Evolutionary conservation across 2,888 invertebrate species (phyloP), one percentile per base, ranked within the genome.

Genomic region (Tridacna crocea): DNA sequence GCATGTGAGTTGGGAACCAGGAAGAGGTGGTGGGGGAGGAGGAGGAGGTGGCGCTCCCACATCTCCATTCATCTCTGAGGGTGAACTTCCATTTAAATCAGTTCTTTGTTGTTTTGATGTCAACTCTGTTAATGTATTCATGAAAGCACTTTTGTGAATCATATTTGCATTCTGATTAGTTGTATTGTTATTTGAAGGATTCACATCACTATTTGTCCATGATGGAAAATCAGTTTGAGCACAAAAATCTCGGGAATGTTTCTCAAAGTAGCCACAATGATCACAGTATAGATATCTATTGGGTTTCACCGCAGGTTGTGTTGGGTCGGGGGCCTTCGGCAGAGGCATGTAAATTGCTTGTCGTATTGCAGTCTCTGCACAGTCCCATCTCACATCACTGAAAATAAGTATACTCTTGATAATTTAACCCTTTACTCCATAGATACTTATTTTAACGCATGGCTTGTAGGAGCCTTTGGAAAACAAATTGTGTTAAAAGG

Each of bases 11-110:
- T 60, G 94, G 95, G 63, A 94, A 95, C 75, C 94, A 96, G 0
- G 95, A 68, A 26, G 83, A 72, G 24, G 95, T 66, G 95, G 90
- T 58, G 91, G 92, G 0, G 91, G 91, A 19, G 92, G 89, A n/a
- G 90, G 87, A 51, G 88, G 85, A 15, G 85, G 73, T 19, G 74
- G 70, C 51, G 48, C 70, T 70, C 22, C 46, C 6, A 11, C 17
- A 51, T 51, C 51, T n/a, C 27, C 51, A 48, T 22, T 27, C 24
- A 51, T 10, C 19, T n/a, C n/a, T 24, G 51, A 47, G 15, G 70
- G 24, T 19, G 15, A 51, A 36, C 27, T 66, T 17, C 36, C 66
- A 24, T 61, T 61, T 13, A 61, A n/a, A 17, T 66, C 66, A 10
- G 66, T n/a, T 27, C 63, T 2, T 47, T 70, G 46, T 26, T 70